Base-by-base conservation (phyloP, 2,797 vertebrate genomes). In the Alectoris magna region DNA sequence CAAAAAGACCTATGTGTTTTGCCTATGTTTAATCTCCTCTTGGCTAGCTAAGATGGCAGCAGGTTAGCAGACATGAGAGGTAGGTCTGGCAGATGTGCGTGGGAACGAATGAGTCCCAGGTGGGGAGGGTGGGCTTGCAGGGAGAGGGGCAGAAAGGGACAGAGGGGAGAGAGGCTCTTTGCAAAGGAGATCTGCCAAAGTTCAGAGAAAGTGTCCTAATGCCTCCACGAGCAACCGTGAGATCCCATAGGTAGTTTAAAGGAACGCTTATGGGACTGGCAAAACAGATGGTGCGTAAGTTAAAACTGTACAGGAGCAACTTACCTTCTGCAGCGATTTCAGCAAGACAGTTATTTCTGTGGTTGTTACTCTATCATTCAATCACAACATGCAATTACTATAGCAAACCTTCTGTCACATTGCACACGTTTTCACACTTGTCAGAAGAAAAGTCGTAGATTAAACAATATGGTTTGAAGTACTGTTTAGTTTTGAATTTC, bases 341-440 rank as follows among this genome's bases (percentile, higher is more conserved):
- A 83, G 81, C 79, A 77, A 84, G 84, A 71, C 92, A 38, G 71
- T 88, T 82, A 73, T 96, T 96, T 78, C 92, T 15, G 8, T 93
- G 75, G 59, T 43, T 89, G 75, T 87, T 88, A 84, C 91, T 83
- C 83, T 81, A 83, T 72, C 87, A n/a, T 93, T 97, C 90, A 94
- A 91, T 97, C 95, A 96, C 94, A 97, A 96, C 94, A 90, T 70
- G 78, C 66, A 93, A 92, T 96, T 96, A 93, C 92, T 93, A 7
- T 76, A 85, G 91, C 95, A 73, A 88, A 90, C 82, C 79, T 92
- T 91, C 93, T 90, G 84, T 94, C 88, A 69, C 4, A 69, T 43
- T 74, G 78, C 59, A 81, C 53, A 41, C 22, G 34, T 80, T 94
- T 76, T 96, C 94, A 87, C 43, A 29, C 91, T 93, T 93, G 94